Evolutionary conservation across 2,888 invertebrate species (phyloP), one percentile per base, ranked within the genome.

Genomic region (Drosophila eohydei): DNA sequence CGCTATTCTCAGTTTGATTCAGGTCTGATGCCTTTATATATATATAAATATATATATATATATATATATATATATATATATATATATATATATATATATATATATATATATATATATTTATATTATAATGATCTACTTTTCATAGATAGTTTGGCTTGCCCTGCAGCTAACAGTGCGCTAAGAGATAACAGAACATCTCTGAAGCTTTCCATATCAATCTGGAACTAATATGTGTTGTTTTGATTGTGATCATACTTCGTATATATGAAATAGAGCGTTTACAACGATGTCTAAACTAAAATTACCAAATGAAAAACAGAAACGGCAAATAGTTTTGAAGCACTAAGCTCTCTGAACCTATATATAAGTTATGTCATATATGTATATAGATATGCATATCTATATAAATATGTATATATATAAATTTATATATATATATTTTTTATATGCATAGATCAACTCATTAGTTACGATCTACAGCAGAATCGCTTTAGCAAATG

Each of bases 401-500:
- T 44, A n/a, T 28, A 9, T 46, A 30, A 28, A 5, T 16, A 41
- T 16, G 14, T 44, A 28, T 28, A 14, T 7, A 3, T 6, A 26
- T 26, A 26, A 11, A 21, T 43, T 21, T 11, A 43, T 43, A 4
- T 14, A 14, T 7, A 14, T 14, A 12, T 44, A 14, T 46, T 26
- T 1, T 44, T 26, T 46, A 28, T 46, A 48, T 28, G n/a, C 3
- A 48, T 30, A 48, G 30, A n/a, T 16, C 48, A n/a, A 16, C 32
- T 9, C 32, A 50, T 50, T 50, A 11, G n/a, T 16, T 50, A 32
- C 48, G 48, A 50, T 32, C 32, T 32, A 30, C 11, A 32, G 48
- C 16, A 11, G 48, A 50, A 50, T 32, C 30, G 32, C 16, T 50
- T 50, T 50, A 21, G 34, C 51, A 34, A 51, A 51, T 51, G 51